Evolutionary conservation across 2,797 vertebrate species (phyloP), one percentile per base, ranked within the genome.

Genomic region (Anguilla anguilla): DNA sequence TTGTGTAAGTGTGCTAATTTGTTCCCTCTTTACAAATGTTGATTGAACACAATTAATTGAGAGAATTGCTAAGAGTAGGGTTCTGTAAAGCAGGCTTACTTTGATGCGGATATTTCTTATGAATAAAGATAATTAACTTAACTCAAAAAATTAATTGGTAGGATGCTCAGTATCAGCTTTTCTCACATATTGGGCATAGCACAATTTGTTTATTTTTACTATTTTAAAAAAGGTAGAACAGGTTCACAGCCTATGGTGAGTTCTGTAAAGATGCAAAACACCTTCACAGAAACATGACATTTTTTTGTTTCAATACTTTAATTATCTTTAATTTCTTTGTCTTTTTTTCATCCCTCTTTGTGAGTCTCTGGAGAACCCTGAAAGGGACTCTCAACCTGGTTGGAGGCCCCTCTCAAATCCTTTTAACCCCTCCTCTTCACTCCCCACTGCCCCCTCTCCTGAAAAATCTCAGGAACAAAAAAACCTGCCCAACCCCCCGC

Each of bases 341-440:
- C 69, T 69, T 84, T 61, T 90, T 92, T 90, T 85, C 19, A 61
- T 85, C 82, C n/a, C 88, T 87, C 81, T 74, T 64, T 51, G 22
- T 86, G 86, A 87, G 88, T 86, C 72, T 89, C 69, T 57, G 83
- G 85, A 84, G 86, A 87, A 86, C 90, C 61, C 85, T 69, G 39
- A 51, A 28, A 85, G 82, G 43, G 53, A 51, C 43, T 79, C 69
- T 53, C 57, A 86, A 51, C 43, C 85, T 89, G 88, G 87, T 0
- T 64, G 84, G 86, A 90, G 89, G 89, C 89, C 89, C 86, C 43
- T 82, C 81, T 86, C 87, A 88, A 87, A 90, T 91, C 79, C 87
- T 88, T 87, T 85, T 84, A 87, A 88, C 88, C 89, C 86, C 87
- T 85, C 64, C 64, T 28, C n/a, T n/a, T 28, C 25, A 7, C 64